Base-by-base conservation (phyloP, 1,140 invertebrate species). In the Leptopilina clavipes region DNA sequence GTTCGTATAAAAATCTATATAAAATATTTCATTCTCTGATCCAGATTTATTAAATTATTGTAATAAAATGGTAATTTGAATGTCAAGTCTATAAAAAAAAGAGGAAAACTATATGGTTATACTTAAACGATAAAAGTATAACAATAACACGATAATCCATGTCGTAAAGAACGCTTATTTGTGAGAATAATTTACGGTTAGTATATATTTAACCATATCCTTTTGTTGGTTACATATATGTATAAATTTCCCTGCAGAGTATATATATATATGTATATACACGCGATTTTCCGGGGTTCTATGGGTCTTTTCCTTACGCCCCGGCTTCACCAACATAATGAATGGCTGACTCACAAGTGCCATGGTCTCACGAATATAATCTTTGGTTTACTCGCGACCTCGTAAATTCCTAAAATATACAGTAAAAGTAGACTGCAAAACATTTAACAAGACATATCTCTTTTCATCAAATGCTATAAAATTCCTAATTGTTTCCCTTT, bases 81-180 rank as follows among this genome's bases (percentile, higher is more conserved):
- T 31, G 22, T 25, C 12, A 65, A 65, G 59, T 65, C 59, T 65
- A 65, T 65, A 65, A 65, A 65, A 59, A 19, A 25, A 59, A 59
- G 6, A 31, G 19, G 25, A 59, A 59, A 25, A 31, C n/a, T 31
- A 52, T 52, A 52, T 65, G 59, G 59, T 65, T 25, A n/a, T n/a
- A 65, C 59, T 65, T 65, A 37, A 65, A 65, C 59, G 59, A 65
- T 65, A 65, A 65, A 65, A 65, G 59, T 65, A 65, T 59, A 59
- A 31, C 56, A 59, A 59, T 59, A 59, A 59, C 11, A 65, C 59
- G 59, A 65, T 37, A 65, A 31, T 65, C 59, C 59, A 22, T 31
- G 59, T 22, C 12, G 59, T 65, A 65, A 65, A 65, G 59, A 65
- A 37, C 25, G 59, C 59, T 65, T 65, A 65, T 65, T 65, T 65